Evolutionary conservation across 2,113 vertebrate species (phyloP), one percentile per base, ranked within the genome.

Genomic region (Chloropsis hardwickii): DNA sequence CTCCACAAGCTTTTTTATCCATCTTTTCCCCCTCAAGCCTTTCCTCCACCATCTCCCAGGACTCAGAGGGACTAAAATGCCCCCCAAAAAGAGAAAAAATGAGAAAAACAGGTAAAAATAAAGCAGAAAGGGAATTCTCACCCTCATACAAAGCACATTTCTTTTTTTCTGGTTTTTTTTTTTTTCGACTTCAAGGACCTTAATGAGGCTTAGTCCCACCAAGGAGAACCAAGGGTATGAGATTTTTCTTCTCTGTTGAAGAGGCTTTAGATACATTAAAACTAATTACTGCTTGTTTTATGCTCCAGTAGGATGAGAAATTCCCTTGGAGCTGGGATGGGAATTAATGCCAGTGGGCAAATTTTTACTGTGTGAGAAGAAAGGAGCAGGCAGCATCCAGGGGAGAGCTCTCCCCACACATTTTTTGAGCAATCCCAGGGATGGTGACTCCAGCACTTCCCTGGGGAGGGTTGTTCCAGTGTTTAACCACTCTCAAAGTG

Each of bases 161-260:
- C 31, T 39, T 58, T 79, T 37, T 15, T 1, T 33, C 19, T 35
- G 14, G 0, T 2, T 21, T 45, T 35, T n/a, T 48, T 25, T 67
- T 22, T 24, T 37, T 14, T 10, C 5, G 42, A 31, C 31, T 62
- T 44, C 27, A 44, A 50, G 70, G 81, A 51, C 42, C 29, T 71
- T 60, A 86, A 74, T 56, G 77, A 94, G 82, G 58, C 86, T 88
- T 62, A 33, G 66, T 54, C 61, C 37, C 77, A 91, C 40, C 96
- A 96, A 94, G 92, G 93, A 96, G 90, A 96, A 70, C 85, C 93
- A 95, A 96, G 87, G 95, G 62, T 93, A 86, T 4, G 74, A 86
- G 71, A 66, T 64, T 85, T 87, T 85, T 70, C 91, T 81, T 65
- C 80, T 58, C 87, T 31, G 5, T 29, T 80, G 87, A 95, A 73